Evolutionary conservation across 2,888 invertebrate genomes (phyloP), one percentile per base, ranked within the genome.

Genomic region (Auanema sp.): DNA sequence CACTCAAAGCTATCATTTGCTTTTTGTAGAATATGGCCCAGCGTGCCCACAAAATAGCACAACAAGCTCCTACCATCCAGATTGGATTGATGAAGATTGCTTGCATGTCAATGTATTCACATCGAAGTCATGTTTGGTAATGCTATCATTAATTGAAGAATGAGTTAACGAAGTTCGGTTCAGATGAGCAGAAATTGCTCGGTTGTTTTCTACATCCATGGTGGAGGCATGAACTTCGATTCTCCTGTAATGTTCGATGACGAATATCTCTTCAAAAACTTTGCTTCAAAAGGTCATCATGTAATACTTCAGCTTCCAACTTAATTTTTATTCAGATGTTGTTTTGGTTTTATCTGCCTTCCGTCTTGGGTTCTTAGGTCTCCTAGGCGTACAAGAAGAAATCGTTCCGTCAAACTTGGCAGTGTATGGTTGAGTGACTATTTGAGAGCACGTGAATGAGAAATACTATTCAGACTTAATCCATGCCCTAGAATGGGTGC

Each of bases 171-270:
- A 21, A 21, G 4, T 23, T 52, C 5, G 52, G 16, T n/a, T 21
- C 23, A 52, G 16, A 14, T 4, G 16, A 23, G 60, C 64, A 47
- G 8, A 33, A 58, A 65, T 16, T 80, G 80, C 50, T 71, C 79
- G 5, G 71, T 79, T 1, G 66, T 74, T 1, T 66, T 68, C 25
- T 80, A 80, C 59, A 51, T 80, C 12, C 80, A 80, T 51, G 80
- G 80, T 6, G 80, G 80, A n/a, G 71, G 60, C 3, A 59, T 79
- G 41, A 66, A 60, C 33, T 79, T 75, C 60, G 79, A 79, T 42
- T 77, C 77, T 6, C 78, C 79, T 1, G 75, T 77, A 10, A 78
- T 78, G 79, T 80, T 78, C 66, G 72, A 76, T 52, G 79, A 80
- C 50, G 68, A 69, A 1, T 61, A 58, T 56, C 53, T 79, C 10